Evolutionary conservation across 2,113 vertebrate species (phyloP).

Genomic region (Gallinago jamesoni): DNA sequence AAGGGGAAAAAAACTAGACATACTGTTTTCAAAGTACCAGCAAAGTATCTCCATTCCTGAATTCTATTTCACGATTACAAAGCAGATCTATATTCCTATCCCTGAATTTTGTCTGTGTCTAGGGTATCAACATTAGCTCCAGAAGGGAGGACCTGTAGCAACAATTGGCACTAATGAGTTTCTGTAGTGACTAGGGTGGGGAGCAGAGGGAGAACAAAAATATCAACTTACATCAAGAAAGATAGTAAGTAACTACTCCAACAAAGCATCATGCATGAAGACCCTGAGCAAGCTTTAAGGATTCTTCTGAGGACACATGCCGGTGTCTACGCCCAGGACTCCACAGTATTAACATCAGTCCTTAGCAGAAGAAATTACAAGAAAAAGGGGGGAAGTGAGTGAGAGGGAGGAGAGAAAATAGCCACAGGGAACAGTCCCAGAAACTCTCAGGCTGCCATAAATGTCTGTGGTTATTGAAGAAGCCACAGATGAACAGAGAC

Average conservation of each 20-base stretch:
- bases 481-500: neutral
- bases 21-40: neutral
- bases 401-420: neutral
- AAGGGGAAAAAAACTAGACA: neutral
- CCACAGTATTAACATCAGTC: neutral
- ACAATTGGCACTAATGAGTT: neutral
- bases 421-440: neutral
- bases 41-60: neutral
- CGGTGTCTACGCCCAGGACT: neutral
- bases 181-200: neutral
- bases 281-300: neutral
- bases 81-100: neutral
- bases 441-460: neutral
- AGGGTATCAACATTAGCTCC: neutral
- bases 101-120: neutral
- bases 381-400: fast-evolving
- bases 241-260: neutral
- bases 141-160: neutral
- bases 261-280: neutral
- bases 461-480: neutral
- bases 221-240: neutral
- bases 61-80: neutral
- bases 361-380: neutral
- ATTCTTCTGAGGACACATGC: neutral
- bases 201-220: neutral